Evolutionary conservation across 2,888 invertebrate species (phyloP), one percentile per base, ranked within the genome.

Genomic region (Lycocerus yunnanus): DNA sequence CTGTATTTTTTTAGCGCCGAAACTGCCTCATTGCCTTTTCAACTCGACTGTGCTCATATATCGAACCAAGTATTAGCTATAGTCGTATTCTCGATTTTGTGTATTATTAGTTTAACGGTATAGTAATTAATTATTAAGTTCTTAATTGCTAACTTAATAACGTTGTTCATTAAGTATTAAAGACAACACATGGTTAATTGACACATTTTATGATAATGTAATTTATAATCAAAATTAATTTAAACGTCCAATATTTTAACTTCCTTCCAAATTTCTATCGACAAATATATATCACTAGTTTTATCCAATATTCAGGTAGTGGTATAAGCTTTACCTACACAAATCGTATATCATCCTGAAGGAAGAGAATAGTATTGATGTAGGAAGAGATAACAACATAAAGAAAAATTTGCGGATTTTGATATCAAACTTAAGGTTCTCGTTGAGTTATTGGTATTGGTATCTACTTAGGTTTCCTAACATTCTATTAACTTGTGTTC

Each of bases 231-330:
- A 43, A 43, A 43, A 43, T 43, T 43, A 43, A 43, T 43, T 43
- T 43, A 43, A 43, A 43, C 43, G 43, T 43, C 43, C 43, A 61
- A 61, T 61, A 61, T 61, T 61, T 61, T 16, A 61, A 61, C 61
- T 15, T 18, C 61, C 16, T 61, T 61, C 61, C n/a, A 61, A 15
- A 61, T 16, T 61, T 61, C 67, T 65, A 69, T 65, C 58, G 66
- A 63, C 59, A 66, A 63, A 71, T 71, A 71, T 68, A 75, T 72
- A 72, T 72, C 75, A 72, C 61, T 16, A 69, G 43, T 66, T 69
- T 58, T 75, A 73, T 75, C 73, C 73, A 75, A 75, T 75, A 75
- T 75, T 65, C 69, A 73, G 70, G 69, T 74, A 61, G 71, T 15
- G 71, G 71, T 21, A 21, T 73, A 65, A 72, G 69, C 66, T 70